Percentiles rank a stretch among this genome's conserved stretches.
Evolutionary conservation across 2,797 vertebrate genomes (phyloP).

Genomic region (Sphenopsis melanotis): DNA sequence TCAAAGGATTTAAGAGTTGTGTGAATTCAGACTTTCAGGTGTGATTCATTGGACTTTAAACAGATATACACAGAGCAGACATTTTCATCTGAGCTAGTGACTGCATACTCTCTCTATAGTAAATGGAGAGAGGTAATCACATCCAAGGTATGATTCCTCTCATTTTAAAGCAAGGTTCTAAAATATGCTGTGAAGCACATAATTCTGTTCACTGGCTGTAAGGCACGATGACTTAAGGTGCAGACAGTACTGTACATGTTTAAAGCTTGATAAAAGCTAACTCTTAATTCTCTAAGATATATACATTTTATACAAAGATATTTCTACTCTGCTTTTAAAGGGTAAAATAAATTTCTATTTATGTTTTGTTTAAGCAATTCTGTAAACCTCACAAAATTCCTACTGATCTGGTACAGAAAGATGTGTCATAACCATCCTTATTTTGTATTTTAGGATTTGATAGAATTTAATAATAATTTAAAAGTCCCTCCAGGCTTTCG

Average conservation of each 20-base stretch:
- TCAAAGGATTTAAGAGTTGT: background rate
- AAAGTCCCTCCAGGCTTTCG: background rate
- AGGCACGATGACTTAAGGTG: background rate
- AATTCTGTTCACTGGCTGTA: background rate
- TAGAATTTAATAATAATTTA: background rate
- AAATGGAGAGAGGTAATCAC: background rate
- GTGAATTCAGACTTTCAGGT: background rate
- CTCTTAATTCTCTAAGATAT: background rate
- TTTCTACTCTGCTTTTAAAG: background rate
- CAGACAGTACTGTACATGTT: background rate
- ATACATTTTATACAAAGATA: background rate
- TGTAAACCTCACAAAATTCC: background rate
- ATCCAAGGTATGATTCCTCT: background rate
- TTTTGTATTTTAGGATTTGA: background rate
- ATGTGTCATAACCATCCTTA: accelerated
- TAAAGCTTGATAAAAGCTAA: background rate
- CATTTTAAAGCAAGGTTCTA: background rate
- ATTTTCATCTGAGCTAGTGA: background rate
- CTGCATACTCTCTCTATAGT: background rate
- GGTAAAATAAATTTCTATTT: background rate
- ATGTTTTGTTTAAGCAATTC: background rate
- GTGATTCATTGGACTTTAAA: slow-evolving; percentile 10
- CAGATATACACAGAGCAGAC: background rate
- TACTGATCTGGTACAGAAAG: background rate
- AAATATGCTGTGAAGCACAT: background rate